Evolutionary conservation across 2,113 vertebrate genomes (phyloP).

Genomic region (Rostratula benghalensis): DNA sequence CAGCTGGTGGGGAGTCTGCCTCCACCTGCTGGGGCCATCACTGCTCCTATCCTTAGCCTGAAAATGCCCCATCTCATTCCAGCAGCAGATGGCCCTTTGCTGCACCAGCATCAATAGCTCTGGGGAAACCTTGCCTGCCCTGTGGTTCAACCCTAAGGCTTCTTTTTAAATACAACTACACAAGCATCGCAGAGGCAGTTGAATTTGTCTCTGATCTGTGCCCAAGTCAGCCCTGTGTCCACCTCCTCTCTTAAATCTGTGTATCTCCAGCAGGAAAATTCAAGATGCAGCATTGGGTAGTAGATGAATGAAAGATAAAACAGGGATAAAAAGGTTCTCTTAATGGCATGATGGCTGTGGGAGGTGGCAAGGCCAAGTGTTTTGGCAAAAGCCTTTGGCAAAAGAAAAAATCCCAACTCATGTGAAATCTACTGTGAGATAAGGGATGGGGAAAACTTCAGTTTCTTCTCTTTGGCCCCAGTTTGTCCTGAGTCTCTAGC

Average conservation of each 20-base stretch:
- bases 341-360: not conserved
- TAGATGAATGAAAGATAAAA: not conserved
- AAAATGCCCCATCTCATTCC: not conserved
- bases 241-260: not conserved
- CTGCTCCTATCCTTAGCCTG: not conserved
- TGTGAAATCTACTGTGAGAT: not conserved
- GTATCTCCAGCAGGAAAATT: not conserved
- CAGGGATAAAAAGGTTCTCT: not conserved
- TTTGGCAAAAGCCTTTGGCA: not conserved
- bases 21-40: rapidly evolving
- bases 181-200: rapidly evolving
- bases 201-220: not conserved
- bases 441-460: not conserved
- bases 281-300: not conserved
- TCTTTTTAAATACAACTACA: not conserved
- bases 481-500: not conserved
- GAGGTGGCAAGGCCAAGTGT: not conserved
- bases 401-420: not conserved
- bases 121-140: not conserved
- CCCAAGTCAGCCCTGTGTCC: not conserved
- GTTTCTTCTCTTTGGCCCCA: not conserved
- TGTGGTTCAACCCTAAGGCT: not conserved
- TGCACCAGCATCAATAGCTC: not conserved
- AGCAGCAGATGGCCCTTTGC: not conserved
- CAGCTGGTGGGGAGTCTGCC: not conserved